Percentiles rank a stretch among this genome's conserved stretches.
These are phyloP conservation scores for Aphidius gifuensis DNA, from an alignment of 1,140 invertebrate species.

Conservation along the genomic window DNA sequence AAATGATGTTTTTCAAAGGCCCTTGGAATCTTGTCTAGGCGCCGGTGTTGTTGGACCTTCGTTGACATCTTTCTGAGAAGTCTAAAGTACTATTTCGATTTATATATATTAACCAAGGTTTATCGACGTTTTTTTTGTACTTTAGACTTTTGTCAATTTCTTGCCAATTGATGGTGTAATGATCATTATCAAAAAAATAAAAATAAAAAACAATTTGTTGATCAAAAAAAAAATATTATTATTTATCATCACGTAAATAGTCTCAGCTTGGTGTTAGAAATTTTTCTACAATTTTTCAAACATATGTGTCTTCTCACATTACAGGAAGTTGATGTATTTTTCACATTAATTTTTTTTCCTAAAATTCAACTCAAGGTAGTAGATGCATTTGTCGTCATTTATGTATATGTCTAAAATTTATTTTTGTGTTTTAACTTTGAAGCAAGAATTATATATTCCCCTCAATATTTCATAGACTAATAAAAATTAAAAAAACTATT, in stretches of 20 bases:
- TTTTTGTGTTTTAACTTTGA: too few relatives aligned
- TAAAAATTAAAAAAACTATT: too few relatives aligned
- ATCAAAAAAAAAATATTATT: neutral
- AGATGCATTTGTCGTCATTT: too few relatives aligned
- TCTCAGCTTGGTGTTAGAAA: neutral
- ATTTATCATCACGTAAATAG: neutral
- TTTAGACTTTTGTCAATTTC: conserved; percentile 6
- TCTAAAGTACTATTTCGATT: neutral
- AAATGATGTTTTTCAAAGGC: conserved; percentile 6
- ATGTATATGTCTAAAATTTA: too few relatives aligned
- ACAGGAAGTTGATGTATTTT: too few relatives aligned
- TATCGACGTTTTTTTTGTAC: conserved; percentile 11
- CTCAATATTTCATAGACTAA: too few relatives aligned
- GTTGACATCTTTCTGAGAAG: conserved; percentile 17
- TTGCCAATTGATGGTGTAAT: conserved; percentile 14
- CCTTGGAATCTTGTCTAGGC: conserved; percentile 21
- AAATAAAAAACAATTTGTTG: too few relatives aligned
- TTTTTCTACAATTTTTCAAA: too few relatives aligned
- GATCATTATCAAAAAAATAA: neutral
- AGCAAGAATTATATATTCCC: too few relatives aligned
- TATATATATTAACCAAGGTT: neutral
- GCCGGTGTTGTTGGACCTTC: conserved; percentile 13
- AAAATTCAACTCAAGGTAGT: too few relatives aligned
- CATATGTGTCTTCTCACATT: too few relatives aligned
- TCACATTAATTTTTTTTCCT: too few relatives aligned